Evolutionary conservation across 2,888 invertebrate genomes (phyloP), one percentile per base, ranked within the genome.

Genomic region (Thysanoteuthis rhombus): DNA sequence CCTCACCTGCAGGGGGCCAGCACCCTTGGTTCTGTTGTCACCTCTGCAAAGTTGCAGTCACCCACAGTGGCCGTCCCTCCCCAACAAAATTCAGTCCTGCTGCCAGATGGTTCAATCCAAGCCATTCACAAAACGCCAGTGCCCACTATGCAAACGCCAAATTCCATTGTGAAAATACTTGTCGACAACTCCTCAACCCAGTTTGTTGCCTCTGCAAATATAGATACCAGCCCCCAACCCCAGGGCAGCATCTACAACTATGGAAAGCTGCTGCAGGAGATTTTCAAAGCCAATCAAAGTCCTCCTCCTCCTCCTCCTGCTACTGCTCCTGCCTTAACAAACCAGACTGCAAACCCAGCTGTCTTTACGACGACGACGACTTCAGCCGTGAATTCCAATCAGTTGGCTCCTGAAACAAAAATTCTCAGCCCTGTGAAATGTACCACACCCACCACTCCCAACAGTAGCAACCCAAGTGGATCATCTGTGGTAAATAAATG

Each of bases 141-240:
- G 45, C 42, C 92, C 45, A 92, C 92, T 42, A 92, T 92, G 92
- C 92, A 92, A 92, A 92, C 40, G 10, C 45, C 92, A 40, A 92
- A 45, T 45, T 92, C 92, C 5, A 45, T 92, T 92, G 92, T 92
- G 38, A 92, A 92, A 19, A 92, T 92, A 32, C 92, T 92, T 92
- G 92, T 92, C n/a, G 92, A 92, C 45, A 39, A 39, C 32, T 45
- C 92, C 40, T n/a, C 92, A n/a, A 40, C 92, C n/a, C 45, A 40
- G 40, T 92, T 92, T 40, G 92, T 92, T 45, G 39, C 92, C 45
- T 40, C 42, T 40, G 40, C 92, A 45, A 92, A 40, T 39, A 91
- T 91, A 91, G 91, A 91, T 45, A 45, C 92, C 19, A 92, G 45
- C 45, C 40, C 42, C 45, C 45, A 40, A 92, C 40, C 42, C 25